Conservation (phyloP, 2,113 vertebrate genomes). For the Ptilorrhoa leucosticta region DNA sequence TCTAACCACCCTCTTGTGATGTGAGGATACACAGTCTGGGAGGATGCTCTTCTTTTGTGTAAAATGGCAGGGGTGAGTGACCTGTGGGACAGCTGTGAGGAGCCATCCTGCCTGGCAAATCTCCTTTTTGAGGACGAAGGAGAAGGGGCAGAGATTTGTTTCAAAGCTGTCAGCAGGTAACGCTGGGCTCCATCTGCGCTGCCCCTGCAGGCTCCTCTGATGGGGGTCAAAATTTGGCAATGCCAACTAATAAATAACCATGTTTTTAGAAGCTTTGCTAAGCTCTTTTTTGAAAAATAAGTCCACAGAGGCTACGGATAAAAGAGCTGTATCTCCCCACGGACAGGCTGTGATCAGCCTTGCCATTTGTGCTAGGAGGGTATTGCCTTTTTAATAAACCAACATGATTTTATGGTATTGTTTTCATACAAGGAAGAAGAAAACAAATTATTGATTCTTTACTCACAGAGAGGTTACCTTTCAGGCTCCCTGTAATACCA, state of each 20-base stretch:
- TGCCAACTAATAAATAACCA: neutral
- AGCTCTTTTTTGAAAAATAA: neutral
- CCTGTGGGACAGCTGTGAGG: neutral
- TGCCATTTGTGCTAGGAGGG: neutral
- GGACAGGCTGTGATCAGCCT: neutral
- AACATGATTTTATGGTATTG: neutral
- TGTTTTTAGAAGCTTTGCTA: neutral
- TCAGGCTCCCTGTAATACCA: neutral
- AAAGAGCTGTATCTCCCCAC: neutral
- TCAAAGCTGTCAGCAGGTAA: neutral
- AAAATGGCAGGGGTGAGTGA: neutral
- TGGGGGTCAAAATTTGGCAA: neutral
- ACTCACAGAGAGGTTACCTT: neutral
- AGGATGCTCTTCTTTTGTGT: neutral
- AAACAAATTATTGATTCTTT: slow-evolving; percentile 18
- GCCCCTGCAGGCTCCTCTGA: neutral
- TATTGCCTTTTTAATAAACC: neutral
- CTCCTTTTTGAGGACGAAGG: rapidly evolving
- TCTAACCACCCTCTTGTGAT: neutral
- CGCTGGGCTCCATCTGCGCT: rapidly evolving
- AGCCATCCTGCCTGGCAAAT: neutral
- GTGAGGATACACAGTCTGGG: rapidly evolving
- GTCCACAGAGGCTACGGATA: neutral
- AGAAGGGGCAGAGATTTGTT: neutral
- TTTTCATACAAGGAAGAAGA: neutral